phyloP scores from a whole-genome alignment of 2,113 vertebrate genomes.

The Equus quagga region DNA sequence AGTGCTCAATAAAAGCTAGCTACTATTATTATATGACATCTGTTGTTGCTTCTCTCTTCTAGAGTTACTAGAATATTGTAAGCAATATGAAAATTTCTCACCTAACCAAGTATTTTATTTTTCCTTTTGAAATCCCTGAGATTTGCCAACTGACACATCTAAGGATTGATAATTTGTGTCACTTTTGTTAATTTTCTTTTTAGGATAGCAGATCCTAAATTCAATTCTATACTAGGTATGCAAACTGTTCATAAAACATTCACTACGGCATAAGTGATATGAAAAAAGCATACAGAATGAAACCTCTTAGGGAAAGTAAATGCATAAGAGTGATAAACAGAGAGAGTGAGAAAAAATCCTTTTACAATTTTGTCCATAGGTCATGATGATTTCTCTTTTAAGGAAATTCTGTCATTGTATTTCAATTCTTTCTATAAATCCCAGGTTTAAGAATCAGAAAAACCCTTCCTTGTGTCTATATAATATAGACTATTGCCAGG shows the following conservation, averaged over 20 bases:
- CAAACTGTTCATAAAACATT: neutral
- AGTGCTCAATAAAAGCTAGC: neutral
- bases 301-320: neutral
- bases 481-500: neutral
- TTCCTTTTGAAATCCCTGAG: conserved; percentile 24
- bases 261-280: neutral
- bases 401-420: conserved; percentile 3
- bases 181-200: conserved; percentile 11
- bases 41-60: neutral
- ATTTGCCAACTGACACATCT: neutral
- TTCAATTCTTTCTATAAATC: conserved; percentile 9
- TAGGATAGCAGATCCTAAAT: neutral
- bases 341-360: neutral
- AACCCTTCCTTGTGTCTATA: neutral
- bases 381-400: neutral
- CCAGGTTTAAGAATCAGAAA: neutral
- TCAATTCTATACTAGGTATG: neutral
- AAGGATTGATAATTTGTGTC: neutral
- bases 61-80: neutral
- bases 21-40: neutral
- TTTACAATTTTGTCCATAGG: neutral
- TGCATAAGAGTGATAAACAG: neutral
- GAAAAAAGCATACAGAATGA: conserved; percentile 1
- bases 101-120: neutral
- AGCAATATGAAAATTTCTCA: neutral